phyloP scores from a whole-genome alignment of 2,888 invertebrate genomes.

The Cantharis rustica region DNA sequence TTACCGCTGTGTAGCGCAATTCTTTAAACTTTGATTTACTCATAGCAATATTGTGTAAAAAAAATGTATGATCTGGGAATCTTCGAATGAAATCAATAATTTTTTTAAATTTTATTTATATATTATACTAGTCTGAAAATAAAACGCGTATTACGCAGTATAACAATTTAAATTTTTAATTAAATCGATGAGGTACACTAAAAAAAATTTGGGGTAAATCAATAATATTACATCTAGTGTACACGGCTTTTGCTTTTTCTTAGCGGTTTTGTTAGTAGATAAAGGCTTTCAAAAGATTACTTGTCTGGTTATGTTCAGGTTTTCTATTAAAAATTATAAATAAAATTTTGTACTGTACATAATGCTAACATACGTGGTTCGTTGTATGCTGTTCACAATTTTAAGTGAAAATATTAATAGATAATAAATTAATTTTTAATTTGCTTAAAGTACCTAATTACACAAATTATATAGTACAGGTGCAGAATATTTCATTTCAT shows the following conservation, averaged over 20 bases:
- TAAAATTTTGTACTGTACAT: neutral
- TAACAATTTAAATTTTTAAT: no score
- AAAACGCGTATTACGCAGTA: neutral
- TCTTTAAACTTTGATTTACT: no score
- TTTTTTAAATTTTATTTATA: no score
- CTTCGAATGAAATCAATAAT: no score
- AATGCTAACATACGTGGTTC: neutral
- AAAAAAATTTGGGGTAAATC: neutral
- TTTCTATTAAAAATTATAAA: neutral
- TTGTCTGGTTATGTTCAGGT: neutral
- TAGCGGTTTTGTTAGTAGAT: slow-evolving; percentile 7
- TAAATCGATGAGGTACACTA: no score
- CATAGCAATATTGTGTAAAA: no score
- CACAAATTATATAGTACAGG: neutral
- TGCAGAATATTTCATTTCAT: neutral
- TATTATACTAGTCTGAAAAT: no score
- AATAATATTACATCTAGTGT: slow-evolving; percentile 2
- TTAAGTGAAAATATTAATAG: neutral
- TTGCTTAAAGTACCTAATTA: neutral
- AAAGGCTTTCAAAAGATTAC: slow-evolving; percentile 18
- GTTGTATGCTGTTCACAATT: neutral
- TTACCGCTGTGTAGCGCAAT: no score
- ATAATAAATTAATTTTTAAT: neutral
- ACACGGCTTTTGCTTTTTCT: slow-evolving; percentile 11
- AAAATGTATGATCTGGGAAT: no score